Base-by-base conservation (phyloP, 1,140 invertebrate species). In the Notospermus geniculatus region DNA sequence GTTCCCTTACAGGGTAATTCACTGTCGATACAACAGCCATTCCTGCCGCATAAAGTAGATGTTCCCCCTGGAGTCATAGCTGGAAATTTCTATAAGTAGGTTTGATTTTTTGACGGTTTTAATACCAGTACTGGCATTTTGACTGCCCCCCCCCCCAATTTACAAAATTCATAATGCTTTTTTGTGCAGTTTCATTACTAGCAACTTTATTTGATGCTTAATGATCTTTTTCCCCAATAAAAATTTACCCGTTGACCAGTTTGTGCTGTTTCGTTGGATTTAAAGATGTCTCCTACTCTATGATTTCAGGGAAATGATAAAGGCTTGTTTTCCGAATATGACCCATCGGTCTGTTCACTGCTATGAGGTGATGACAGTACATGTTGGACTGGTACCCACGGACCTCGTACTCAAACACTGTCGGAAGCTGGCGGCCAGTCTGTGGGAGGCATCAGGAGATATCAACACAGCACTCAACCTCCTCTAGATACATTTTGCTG, bases 281-380 rank as follows among this genome's bases (percentile, higher is more conserved):
- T n/a, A n/a, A n/a, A n/a, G n/a, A n/a, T n/a, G n/a, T n/a, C n/a
- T n/a, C n/a, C n/a, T n/a, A n/a, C 2, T 23, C 32, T 41, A 28
- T 68, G 45, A 29, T 83, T 84, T 46, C 78, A 91, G 89, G 67
- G 87, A 88, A 82, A 76, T 91, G 30, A 82, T 86, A 0, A 86
- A 88, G 70, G 82, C 85, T 2, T 88, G 87, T 74, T 92, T 92
- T 72, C 90, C 90, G 0, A 87, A 87, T 70, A 82, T 85, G 22
- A 81, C 85, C 5, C 70, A 81, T 17, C 84, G 83, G 32, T 88
- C 88, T 70, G 85, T 92, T 1, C 83, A 86, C 62, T 88, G 90
- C 65, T 90, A 89, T 68, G 91, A 93, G 78, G 76, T 93, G 30
- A 90, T 88, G 64, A 90, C 89, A 72, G 85, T 92, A 19, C 91